Evolutionary conservation across 2,113 vertebrate genomes (phyloP).

Genomic region (Vombatus ursinus): DNA sequence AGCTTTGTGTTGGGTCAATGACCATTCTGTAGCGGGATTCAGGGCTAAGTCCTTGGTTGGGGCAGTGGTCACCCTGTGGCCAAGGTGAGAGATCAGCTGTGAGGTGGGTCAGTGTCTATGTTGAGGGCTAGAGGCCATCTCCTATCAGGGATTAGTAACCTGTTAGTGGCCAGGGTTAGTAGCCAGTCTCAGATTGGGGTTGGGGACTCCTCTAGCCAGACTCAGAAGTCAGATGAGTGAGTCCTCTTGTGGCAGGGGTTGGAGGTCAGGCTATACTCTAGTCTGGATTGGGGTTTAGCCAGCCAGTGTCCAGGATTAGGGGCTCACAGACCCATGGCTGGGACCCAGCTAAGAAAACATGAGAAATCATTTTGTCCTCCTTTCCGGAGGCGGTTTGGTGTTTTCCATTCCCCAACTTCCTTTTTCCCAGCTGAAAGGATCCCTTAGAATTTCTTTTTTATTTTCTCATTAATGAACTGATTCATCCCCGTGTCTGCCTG

Average conservation of each 20-base stretch:
- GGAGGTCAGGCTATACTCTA: not conserved
- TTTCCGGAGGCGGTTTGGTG: not conserved
- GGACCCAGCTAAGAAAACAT: not conserved
- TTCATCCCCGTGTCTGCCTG: not conserved
- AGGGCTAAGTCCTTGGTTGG: not conserved
- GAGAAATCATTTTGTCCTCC: not conserved
- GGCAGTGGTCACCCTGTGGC: not conserved
- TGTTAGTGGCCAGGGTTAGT: not conserved
- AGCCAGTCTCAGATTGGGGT: not conserved
- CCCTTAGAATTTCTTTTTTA: not conserved
- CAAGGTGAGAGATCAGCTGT: not conserved
- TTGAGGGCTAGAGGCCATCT: too few species aligned
- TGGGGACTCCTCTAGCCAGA: not conserved
- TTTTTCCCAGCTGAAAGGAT: not conserved
- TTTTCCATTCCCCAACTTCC: rapidly evolving
- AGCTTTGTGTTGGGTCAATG: not conserved
- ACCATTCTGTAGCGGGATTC: not conserved
- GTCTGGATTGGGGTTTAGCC: not conserved
- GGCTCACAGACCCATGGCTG: not conserved
- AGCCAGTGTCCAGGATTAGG: not conserved
- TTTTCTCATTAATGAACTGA: not conserved
- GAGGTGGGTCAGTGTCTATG: not conserved
- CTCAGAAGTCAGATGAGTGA: not conserved
- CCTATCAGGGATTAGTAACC: not conserved
- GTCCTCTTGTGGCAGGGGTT: not conserved